Base-by-base conservation (phyloP, 2,888 invertebrate genomes). In the Rhogogaster chlorosoma region DNA sequence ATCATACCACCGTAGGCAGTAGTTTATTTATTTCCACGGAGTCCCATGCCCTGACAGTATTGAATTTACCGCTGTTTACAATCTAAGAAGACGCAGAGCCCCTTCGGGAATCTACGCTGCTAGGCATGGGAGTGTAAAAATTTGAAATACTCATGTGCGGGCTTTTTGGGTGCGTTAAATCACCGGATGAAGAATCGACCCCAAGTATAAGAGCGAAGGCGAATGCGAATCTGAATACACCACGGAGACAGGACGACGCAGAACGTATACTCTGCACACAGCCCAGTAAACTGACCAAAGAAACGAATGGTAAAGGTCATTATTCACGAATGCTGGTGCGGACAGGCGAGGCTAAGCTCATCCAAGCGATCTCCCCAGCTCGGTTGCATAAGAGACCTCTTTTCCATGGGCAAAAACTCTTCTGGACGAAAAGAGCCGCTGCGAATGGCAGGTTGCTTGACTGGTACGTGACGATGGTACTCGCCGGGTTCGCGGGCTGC, bases 311-410 rank as follows among this genome's bases (percentile, higher is more conserved):
- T 53, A 84, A 77, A 86, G 88, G 87, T 89, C 89, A 88, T 89
- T 90, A 89, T 89, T 89, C 89, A 89, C 88, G 87, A 87, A 88
- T 88, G 87, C 89, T 89, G 89, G 85, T 86, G 87, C 77, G 85
- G 87, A 84, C 89, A 88, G 89, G 78, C 87, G 29, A 67, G 45
- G 83, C 22, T 36, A 36, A 45, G 45, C 67, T 71, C 70, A 71
- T 83, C 70, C 70, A 49, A 83, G 70, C 49, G 84, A n/a, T 36
- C 32, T 84, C 36, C 42, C 71, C 36, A 36, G 15, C 42, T 38
- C 45, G 10, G 57, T 73, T 73, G 71, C 77, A 49, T 77, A 77
- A 49, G 18, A 49, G 45, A 49, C 77, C 77, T 45, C 77, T 77
- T 49, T 32, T 53, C 77, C 77, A 49, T 18, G 29, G 12, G 53